Base-by-base conservation (phyloP, 2,888 invertebrate genomes). In the Nomada hirtipes region DNA sequence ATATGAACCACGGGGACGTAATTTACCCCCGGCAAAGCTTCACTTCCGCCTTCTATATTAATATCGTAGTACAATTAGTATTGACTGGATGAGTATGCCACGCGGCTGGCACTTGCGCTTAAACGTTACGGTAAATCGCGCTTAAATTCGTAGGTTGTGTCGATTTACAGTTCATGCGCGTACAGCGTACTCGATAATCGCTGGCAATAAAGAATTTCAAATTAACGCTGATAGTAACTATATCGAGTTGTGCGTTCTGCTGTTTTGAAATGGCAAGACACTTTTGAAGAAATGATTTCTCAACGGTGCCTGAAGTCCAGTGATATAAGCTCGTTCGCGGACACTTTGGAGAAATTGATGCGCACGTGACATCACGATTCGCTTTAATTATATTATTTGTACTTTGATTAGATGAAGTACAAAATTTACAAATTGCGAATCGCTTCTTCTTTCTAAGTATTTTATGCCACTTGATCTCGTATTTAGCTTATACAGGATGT, bases 181-280 rank as follows among this genome's bases (percentile, higher is more conserved):
- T 78, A 67, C 63, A 85, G 76, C 85, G 86, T 76, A 88, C 88
- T 88, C 88, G 88, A 85, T 47, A 83, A 53, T 88, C 88, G 82
- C 23, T 68, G 68, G 76, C n/a, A 53, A 53, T 70, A 67, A 63
- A 29, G 44, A 73, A 72, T 75, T 55, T 15, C 11, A 11, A n/a
- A 23, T 61, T 10, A n/a, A 61, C 36, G 50, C 9, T 20, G 53
- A 52, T 36, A 23, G 52, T 53, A 20, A 29, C 20, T 11, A 9
- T 57, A 55, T 57, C 57, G 47, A 18, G 13, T 18, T 29, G 10
- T 20, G 59, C 7, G 29, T 4, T 26, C 36, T 15, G 20, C 47
- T 20, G 44, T 29, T 29, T 29, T 47, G n/a, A 70, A 59, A 4
- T 4, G 44, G 29, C 47, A 3, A 3, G 15, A 15, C 47, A 15